A percentile compares a stretch with the other conserved stretches of the same genome.
Evolutionary conservation across 2,797 vertebrate species (phyloP).

Genomic region (Pipistrellus pygmaeus): DNA sequence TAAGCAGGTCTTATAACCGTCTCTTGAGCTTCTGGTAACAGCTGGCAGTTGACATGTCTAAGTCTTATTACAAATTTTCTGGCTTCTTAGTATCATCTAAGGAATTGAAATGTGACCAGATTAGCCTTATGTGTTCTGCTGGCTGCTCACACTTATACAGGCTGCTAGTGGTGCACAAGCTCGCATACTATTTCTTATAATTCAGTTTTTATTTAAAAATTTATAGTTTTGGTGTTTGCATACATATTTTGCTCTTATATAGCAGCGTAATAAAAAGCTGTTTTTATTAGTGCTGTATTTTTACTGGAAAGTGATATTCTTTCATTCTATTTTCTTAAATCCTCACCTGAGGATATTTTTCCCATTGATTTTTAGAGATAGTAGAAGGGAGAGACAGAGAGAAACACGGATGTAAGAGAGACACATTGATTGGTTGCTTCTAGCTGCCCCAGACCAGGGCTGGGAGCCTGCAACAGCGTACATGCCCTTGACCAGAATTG

Average conservation of each 20-base stretch:
- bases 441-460: too few species aligned
- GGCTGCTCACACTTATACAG: constrained; percentile 59
- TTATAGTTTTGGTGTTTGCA: background rate
- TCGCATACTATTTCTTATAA: background rate
- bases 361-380: background rate
- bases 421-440: background rate
- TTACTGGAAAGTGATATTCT: background rate
- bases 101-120: constrained; percentile 80
- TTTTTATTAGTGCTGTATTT: background rate
- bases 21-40: constrained; percentile 85
- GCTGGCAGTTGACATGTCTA: constrained; percentile 85
- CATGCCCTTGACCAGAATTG: too few species aligned
- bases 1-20: constrained; percentile 86
- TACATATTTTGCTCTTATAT: background rate
- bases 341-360: too few species aligned
- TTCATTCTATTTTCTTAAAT: background rate
- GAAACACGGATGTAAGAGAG: background rate
- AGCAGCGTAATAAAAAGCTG: background rate
- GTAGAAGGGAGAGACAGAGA: background rate
- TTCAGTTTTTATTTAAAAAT: constrained; percentile 2
- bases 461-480: too few species aligned
- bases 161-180: background rate
- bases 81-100: constrained; percentile 79
- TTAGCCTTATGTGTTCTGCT: constrained; percentile 68
- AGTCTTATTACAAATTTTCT: constrained; percentile 82